Conservation (phyloP, 2,113 vertebrate species). For the Scolopax mira region DNA sequence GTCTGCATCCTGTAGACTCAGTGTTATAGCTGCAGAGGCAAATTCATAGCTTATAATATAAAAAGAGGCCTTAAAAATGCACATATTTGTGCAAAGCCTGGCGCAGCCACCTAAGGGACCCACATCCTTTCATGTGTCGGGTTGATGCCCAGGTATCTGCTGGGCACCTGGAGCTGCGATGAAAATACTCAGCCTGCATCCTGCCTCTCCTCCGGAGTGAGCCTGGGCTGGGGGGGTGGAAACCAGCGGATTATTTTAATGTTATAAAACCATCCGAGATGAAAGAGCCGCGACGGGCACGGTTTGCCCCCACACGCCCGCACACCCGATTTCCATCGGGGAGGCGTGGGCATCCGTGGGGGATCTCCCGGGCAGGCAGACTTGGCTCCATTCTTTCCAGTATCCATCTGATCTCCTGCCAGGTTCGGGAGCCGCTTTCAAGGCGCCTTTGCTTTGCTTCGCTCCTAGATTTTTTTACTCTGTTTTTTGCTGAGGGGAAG, state of each 20-base stretch:
- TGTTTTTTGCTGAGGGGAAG: conserved; percentile 10
- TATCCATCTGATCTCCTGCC: conserved; percentile 37
- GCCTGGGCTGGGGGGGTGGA: not conserved
- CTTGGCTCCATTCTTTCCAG: not conserved
- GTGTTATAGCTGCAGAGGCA: not conserved
- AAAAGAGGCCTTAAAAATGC: not conserved
- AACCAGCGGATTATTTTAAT: rapidly evolving
- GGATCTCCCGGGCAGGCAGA: not conserved
- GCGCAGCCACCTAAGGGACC: not conserved
- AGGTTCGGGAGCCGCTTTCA: not conserved
- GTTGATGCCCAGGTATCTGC: not conserved
- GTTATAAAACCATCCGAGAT: not conserved
- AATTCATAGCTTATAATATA: not conserved
- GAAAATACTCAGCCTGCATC: not conserved
- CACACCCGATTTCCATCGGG: not conserved
- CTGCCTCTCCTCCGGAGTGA: not conserved
- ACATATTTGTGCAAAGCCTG: not conserved
- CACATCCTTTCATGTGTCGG: rapidly evolving
- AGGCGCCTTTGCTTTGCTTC: not conserved
- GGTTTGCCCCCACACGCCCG: not conserved
- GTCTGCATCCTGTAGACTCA: not conserved
- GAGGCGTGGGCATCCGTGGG: not conserved
- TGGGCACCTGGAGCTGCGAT: not conserved
- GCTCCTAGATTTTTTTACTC: not conserved
- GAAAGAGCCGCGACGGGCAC: not conserved